Conservation (phyloP, 2,797 vertebrate genomes). For the Onychomys torridus region DNA sequence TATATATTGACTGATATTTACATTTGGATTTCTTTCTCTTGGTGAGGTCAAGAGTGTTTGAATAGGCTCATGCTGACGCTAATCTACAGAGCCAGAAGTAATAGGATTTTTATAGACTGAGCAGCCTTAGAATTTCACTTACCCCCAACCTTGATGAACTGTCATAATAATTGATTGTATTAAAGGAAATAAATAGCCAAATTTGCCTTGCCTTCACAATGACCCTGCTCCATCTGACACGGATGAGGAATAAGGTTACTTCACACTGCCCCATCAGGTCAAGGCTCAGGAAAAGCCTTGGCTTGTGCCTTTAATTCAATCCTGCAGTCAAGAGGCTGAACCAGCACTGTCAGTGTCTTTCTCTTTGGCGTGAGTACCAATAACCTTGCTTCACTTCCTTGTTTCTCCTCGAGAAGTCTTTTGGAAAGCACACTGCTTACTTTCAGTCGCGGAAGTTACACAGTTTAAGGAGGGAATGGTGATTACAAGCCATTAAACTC, state of each 20-base stretch:
- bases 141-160: constrained; percentile 68
- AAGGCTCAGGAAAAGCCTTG: constrained; percentile 68
- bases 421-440: constrained; percentile 73
- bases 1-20: constrained; percentile 29
- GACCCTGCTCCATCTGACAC: constrained; percentile 66
- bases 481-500: constrained; percentile 80
- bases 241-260: constrained; percentile 73
- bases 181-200: constrained; percentile 78
- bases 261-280: constrained; percentile 54
- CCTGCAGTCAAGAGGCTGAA: constrained; percentile 63
- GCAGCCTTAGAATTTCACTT: constrained; percentile 66
- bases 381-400: constrained; percentile 78
- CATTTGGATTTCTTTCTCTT: constrained; percentile 47
- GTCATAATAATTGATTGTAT: constrained; percentile 80
- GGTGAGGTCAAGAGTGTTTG: constrained; percentile 48
- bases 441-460: constrained; percentile 69
- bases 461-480: constrained; percentile 71
- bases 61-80: constrained; percentile 46
- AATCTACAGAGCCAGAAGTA: constrained; percentile 24
- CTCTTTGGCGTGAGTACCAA: constrained; percentile 59
- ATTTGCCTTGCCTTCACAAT: constrained; percentile 60
- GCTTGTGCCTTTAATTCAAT: constrained; percentile 71
- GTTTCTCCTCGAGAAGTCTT: constrained; percentile 72
- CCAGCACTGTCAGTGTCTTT: constrained; percentile 63
- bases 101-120: constrained; percentile 70